These are phyloP conservation scores for Linnaemya vulpina DNA, from an alignment of 2,888 invertebrate genomes.

Conservation along the genomic window DNA sequence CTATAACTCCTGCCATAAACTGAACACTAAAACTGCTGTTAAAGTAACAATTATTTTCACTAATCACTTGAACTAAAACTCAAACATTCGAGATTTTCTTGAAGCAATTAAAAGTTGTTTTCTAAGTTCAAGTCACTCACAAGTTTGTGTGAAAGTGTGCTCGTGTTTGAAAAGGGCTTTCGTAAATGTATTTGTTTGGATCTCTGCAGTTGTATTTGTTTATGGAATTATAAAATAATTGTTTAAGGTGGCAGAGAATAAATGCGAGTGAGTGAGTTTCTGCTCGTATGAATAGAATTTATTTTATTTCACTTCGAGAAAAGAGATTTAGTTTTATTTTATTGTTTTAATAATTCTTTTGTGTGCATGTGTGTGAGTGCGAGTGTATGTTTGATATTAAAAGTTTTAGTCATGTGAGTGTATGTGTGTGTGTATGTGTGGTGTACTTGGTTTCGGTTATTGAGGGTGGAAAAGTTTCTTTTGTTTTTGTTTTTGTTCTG, in stretches of 20 bases:
- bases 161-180: neutral
- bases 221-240: conserved; percentile 38
- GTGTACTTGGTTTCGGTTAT: conserved; percentile 35
- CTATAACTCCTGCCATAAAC: neutral
- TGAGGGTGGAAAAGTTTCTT: conserved; percentile 47
- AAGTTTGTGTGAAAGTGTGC: neutral
- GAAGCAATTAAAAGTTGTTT: conserved; percentile 68
- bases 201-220: conserved; percentile 16
- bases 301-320: conserved; percentile 33
- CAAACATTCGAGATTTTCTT: conserved; percentile 56
- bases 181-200: neutral
- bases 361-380: neutral
- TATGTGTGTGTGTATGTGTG: neutral
- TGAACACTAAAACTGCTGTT: conserved; percentile 23
- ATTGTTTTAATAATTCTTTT: conserved; percentile 34
- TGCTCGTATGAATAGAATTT: conserved; percentile 41
- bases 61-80: conserved; percentile 63
- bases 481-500: conserved; percentile 45
- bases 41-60: conserved; percentile 46
- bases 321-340: conserved; percentile 35
- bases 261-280: too few relatives aligned
- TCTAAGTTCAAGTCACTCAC: conserved; percentile 41
- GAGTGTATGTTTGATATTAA: conserved; percentile 5
- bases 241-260: conserved; percentile 52
- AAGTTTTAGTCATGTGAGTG: neutral